Evolutionary conservation across 2,113 vertebrate genomes (phyloP).

Genomic region (Haliaeetus leucogaster): DNA sequence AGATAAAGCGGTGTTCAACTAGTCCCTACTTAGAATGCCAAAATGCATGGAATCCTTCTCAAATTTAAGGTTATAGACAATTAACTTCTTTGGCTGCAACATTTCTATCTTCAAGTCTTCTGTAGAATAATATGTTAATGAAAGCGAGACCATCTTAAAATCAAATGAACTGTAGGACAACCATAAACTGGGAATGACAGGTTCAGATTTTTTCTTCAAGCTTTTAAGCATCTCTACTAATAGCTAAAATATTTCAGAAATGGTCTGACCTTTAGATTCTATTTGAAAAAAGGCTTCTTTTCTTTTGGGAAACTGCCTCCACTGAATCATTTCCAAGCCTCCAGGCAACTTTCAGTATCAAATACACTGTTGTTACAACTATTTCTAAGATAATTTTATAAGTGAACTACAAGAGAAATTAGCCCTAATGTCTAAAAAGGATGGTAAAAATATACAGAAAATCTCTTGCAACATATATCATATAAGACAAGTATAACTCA

Average conservation of each 20-base stretch:
- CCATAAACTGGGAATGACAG: background rate
- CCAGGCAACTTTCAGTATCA: background rate
- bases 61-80: background rate
- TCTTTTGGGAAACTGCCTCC: constrained; percentile 33
- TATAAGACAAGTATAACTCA: background rate
- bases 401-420: background rate
- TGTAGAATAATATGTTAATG: background rate
- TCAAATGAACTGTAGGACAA: background rate
- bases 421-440: background rate
- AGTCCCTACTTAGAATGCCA: background rate
- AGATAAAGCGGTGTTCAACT: background rate
- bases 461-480: background rate
- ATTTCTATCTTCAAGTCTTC: background rate
- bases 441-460: background rate
- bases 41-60: background rate
- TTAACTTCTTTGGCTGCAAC: background rate
- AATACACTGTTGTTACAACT: background rate
- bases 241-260: constrained; percentile 49
- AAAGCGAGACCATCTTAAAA: background rate
- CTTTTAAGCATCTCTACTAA: constrained; percentile 44
- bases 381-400: background rate
- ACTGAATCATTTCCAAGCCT: constrained; percentile 18
- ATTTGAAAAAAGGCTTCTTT: background rate
- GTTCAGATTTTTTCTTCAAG: constrained; percentile 33
- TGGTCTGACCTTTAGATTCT: constrained; percentile 35